Percentiles rank a stretch among this genome's conserved stretches.
Conservation (phyloP, 2,113 vertebrate species). For the Phrynosoma blainvillii region DNA sequence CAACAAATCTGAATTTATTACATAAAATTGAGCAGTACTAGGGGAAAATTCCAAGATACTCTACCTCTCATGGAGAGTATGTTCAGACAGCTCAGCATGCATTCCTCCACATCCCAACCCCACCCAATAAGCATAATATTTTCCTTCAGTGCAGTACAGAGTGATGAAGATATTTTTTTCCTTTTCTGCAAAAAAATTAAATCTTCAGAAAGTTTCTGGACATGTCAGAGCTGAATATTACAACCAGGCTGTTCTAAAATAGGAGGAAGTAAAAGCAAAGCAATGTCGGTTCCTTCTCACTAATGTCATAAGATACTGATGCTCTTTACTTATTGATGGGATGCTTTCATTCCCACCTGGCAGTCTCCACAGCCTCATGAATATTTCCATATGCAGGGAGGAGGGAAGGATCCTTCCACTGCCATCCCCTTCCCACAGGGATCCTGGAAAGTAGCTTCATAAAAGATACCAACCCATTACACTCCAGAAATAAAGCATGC, state of each 20-base stretch:
- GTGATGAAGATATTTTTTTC: background rate
- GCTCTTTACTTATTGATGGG: constrained; percentile 66
- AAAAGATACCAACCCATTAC: background rate
- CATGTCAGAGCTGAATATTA: constrained; percentile 41
- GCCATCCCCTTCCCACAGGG: constrained; percentile 4
- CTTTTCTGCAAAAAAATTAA: background rate
- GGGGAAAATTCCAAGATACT: background rate
- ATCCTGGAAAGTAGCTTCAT: constrained; percentile 19
- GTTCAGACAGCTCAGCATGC: background rate
- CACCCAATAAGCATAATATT: constrained; percentile 30
- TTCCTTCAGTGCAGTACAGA: constrained; percentile 21
- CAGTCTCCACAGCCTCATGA: constrained; percentile 55
- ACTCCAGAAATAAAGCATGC: background rate
- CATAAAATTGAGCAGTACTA: background rate
- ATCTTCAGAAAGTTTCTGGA: constrained; percentile 5
- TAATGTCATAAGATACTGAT: constrained; percentile 8
- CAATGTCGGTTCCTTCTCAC: constrained; percentile 36
- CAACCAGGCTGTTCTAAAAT: constrained; percentile 43
- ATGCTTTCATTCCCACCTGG: constrained; percentile 13
- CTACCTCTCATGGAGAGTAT: background rate
- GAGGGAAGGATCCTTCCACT: constrained; percentile 35
- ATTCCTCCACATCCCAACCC: background rate
- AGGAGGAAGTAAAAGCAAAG: constrained; percentile 54
- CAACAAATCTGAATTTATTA: background rate
- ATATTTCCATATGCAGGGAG: constrained; percentile 52